phyloP scores from a whole-genome alignment of 2,113 vertebrate genomes.

The Copsychus sechellarum region DNA sequence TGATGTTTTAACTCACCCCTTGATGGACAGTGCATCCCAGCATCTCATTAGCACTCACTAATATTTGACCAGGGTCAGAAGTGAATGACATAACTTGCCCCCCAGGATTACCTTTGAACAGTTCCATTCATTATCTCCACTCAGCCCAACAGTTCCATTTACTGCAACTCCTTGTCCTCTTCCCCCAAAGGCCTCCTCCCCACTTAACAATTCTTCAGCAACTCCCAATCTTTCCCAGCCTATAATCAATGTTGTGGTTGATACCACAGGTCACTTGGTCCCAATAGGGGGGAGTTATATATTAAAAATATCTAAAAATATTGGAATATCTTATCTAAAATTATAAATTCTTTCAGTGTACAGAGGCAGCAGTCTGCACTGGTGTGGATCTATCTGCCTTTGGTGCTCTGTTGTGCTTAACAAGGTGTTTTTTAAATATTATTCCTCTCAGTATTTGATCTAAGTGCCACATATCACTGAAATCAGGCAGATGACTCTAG shows the following conservation, averaged over 20 bases:
- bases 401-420: not conserved
- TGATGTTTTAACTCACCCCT: not conserved
- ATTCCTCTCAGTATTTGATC: not conserved
- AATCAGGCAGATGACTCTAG: not conserved
- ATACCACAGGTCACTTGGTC: not conserved
- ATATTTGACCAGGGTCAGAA: not conserved
- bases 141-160: not conserved
- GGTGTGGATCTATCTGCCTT: not conserved
- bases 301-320: not conserved
- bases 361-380: not conserved
- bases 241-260: not conserved
- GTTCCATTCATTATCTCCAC: not conserved
- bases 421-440: not conserved
- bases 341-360: not conserved
- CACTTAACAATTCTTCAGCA: not conserved
- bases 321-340: not conserved
- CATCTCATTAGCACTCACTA: not conserved
- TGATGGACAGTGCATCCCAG: not conserved
- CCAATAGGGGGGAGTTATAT: not conserved
- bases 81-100: accelerated
- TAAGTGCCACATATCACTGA: not conserved
- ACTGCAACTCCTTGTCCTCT: not conserved
- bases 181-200: not conserved
- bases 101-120: not conserved
- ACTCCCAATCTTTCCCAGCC: not conserved